Base-by-base conservation (phyloP, 2,888 invertebrate species). In the Eristalis tenax region DNA sequence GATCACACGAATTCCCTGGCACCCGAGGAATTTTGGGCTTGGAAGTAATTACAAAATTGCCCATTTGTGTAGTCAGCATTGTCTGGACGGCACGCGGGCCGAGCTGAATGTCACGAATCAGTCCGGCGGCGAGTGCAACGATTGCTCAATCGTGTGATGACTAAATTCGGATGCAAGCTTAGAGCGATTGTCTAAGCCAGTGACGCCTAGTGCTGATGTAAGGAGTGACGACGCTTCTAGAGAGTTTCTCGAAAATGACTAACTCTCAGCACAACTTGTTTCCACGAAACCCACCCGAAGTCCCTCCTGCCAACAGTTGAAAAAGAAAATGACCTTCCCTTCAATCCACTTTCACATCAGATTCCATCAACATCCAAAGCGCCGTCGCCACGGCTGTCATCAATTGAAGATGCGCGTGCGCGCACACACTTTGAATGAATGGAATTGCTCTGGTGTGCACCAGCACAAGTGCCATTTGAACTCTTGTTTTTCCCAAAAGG, bases 391-490 rank as follows among this genome's bases (percentile, higher is more conserved):
- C 26, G 8, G 61, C 8, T 61, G 23, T 61, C 61, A 61, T 61
- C 61, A 61, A 26, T 63, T 63, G 63, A 26, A 18, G 26, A 28
- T 28, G 28, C 63, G 32, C 26, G 32, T 63, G 32, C 32, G 32
- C 63, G 63, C 28, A 63, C 32, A 32, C 26, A 63, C 32, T 26
- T 10, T 82, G 82, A 82, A 82, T 82, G 70, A 61, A 81, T 70
- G 59, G 61, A 69, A 57, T 82, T n/a, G 50, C 65, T 32, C 65
- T 10, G 64, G 40, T 59, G 64, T 56, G 43, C 71, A 80, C 18
- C 57, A 28, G 57, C 81, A 8, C 50, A 85, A 86, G 77, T 85
- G 85, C 81, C 81, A 77, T 86, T 86, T 86, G 86, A 86, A 86
- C 86, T 82, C 66, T 86, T 26, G 61, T 68, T 69, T 63, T 63